A percentile compares a stretch with the other conserved stretches of the same genome.
Conservation (phyloP, 2,797 vertebrate genomes). For the Diglossa cyanea region DNA sequence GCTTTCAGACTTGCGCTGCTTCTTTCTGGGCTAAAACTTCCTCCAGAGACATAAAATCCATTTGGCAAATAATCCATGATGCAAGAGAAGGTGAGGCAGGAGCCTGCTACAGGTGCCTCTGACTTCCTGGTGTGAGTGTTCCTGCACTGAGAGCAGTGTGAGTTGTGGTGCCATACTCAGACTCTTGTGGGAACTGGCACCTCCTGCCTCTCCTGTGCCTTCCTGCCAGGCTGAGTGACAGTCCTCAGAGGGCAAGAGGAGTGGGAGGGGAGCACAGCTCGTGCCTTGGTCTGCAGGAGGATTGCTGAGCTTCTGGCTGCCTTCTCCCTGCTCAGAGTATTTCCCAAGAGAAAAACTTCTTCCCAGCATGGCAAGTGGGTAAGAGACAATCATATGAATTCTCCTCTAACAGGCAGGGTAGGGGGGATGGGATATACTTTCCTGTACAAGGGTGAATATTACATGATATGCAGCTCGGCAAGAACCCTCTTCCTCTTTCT, state of each 20-base stretch:
- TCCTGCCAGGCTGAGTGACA: background rate
- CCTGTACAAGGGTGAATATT: background rate
- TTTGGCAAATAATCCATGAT: background rate
- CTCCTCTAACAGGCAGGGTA: background rate
- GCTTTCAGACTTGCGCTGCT: background rate
- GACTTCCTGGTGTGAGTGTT: background rate
- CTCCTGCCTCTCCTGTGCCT: background rate
- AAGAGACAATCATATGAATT: background rate
- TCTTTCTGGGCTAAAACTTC: background rate
- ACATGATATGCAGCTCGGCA: background rate
- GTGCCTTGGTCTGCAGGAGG: background rate
- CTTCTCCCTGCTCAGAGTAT: background rate
- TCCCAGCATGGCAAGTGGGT: background rate
- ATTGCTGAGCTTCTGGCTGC: background rate
- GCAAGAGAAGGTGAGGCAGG: background rate
- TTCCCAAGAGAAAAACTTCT: background rate
- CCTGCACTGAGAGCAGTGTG: fast-evolving
- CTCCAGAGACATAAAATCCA: background rate
- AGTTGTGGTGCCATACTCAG: background rate
- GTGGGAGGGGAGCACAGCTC: background rate
- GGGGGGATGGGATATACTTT: background rate
- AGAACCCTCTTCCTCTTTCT: background rate
- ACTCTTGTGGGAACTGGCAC: background rate
- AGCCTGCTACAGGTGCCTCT: background rate
- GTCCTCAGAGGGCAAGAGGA: background rate